A percentile compares a stretch with the other conserved stretches of the same genome.
Evolutionary conservation across 2,888 invertebrate species (phyloP).

Genomic region (Nasonia oneida): DNA sequence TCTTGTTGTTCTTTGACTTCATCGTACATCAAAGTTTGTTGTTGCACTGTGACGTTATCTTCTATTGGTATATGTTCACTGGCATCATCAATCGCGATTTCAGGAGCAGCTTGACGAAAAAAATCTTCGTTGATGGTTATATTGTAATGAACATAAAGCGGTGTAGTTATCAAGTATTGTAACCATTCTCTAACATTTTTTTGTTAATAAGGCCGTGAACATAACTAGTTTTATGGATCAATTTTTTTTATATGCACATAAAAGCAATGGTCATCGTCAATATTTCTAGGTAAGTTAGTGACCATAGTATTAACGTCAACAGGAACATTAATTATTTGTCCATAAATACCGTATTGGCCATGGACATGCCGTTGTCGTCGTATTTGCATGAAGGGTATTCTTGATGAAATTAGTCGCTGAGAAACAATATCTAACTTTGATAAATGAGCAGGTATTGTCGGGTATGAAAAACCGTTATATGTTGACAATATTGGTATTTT

Average conservation of each 20-base stretch:
- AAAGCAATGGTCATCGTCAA: conserved; percentile 69
- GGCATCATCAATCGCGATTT: conserved; percentile 47
- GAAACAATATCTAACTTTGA: conserved; percentile 50
- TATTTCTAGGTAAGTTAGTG: conserved; percentile 57
- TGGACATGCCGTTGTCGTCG: conserved; percentile 36
- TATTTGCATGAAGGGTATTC: conserved; percentile 54
- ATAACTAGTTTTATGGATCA: conserved; percentile 67
- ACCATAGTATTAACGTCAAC: conserved; percentile 46
- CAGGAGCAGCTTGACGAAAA: background rate
- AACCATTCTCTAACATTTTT: conserved; percentile 66
- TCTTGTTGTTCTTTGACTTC: conserved; percentile 60
- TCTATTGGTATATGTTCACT: conserved; percentile 53
- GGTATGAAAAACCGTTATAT: background rate
- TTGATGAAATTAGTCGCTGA: conserved; percentile 57
- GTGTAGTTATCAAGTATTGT: conserved; percentile 62
- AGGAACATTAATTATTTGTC: conserved; percentile 59
- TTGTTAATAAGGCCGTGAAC: conserved; percentile 65
- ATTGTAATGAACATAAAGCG: conserved; percentile 59
- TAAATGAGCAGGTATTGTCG: conserved; percentile 49
- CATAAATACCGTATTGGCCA: conserved; percentile 47
- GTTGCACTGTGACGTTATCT: no score
- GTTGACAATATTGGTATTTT: no score
- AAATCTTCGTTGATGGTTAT: conserved; percentile 25
- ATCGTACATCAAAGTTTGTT: conserved; percentile 46
- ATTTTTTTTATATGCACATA: conserved; percentile 66